Base-by-base conservation (phyloP, 2,797 vertebrate species). In the Pseudochirops corinnae region DNA sequence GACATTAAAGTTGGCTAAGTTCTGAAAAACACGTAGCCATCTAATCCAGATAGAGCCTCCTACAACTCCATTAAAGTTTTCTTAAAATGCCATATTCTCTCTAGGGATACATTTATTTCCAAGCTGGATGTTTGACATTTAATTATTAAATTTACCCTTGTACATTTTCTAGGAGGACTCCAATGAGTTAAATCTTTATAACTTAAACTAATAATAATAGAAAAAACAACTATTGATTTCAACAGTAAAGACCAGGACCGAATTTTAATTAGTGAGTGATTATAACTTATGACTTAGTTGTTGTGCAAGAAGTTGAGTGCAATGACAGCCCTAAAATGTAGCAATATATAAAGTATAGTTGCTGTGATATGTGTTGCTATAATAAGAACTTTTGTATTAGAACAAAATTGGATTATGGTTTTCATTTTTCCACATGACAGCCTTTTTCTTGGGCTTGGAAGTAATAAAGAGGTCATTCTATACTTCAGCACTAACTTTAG, bases 271-370 rank as follows among this genome's bases (percentile, higher is more conserved):
- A 93, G 90, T 93, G 93, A 90, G 13, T 74, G n/a, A 60, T 62
- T 98, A 46, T 97, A 95, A 95, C 96, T 98, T 97, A 93, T 91
- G 92, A 93, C 92, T 39, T n/a, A 7, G 12, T n/a, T 93, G 39
- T 94, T 9, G 0, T 60, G 95, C 97, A 96, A 7, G 95, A 96
- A 53, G 92, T 96, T 97, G 93, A 94, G 82, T 97, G 57, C 57
- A 92, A 21, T 39, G 29, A 52, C 67, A 57, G 92, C n/a, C 91
- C 56, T 92, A 92, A 94, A 93, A 93, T 0, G 0, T 31, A 55
- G 39, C 55, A 96, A 46, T 50, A 82, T 82, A 31, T n/a, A 39
- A 91, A 97, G 46, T 95, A 93, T 93, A 60, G 10, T 92, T 95
- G 67, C 94, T 96, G 74, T 52, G 92, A 91, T 95, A 93, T 96